Conservation (phyloP, 1,140 invertebrate genomes). For the Stegodyphus dumicola region DNA sequence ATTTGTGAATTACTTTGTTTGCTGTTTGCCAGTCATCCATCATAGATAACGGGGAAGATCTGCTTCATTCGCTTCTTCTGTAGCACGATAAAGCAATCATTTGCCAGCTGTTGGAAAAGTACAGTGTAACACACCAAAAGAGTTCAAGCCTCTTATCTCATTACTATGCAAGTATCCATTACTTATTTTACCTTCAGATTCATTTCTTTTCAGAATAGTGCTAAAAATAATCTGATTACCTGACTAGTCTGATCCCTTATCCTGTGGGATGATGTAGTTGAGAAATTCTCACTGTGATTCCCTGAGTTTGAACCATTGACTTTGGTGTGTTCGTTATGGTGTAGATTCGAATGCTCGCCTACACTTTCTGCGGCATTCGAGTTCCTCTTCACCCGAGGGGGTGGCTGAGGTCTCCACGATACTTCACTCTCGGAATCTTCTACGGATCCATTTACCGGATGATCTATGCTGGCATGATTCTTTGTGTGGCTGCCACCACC, state of each 20-base stretch:
- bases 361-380: background rate
- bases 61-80: too few relatives aligned
- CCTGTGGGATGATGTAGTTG: background rate
- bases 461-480: background rate
- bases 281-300: background rate
- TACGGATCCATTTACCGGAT: background rate
- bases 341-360: background rate
- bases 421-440: constrained; percentile 26
- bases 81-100: too few relatives aligned
- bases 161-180: too few relatives aligned
- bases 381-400: constrained; percentile 44
- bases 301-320: background rate
- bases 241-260: constrained; percentile 44
- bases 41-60: too few relatives aligned
- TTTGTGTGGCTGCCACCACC: background rate
- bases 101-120: too few relatives aligned
- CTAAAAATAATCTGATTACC: constrained; percentile 7
- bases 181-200: too few relatives aligned
- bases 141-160: too few relatives aligned
- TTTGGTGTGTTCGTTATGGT: background rate
- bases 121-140: too few relatives aligned
- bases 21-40: too few relatives aligned
- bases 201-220: background rate
- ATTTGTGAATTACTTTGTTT: too few relatives aligned
- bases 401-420: constrained; percentile 48